A percentile compares a stretch with the other conserved stretches of the same genome.
Conservation (phyloP, 2,113 vertebrate genomes). For the sheep (Ovis aries) region ARS-UI_Ramb_v3.0 NC_056069.1:18887501-18888000, state of each 20-base stretch:
- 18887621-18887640: constrained; percentile 19
- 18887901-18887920: neutral
- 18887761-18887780: neutral
- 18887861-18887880: neutral
- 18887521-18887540: neutral
- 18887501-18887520: neutral
- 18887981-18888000: neutral
- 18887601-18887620: constrained; percentile 28
- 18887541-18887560: neutral
- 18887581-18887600: neutral
- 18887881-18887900: neutral
- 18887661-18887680: neutral
- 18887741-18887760: neutral
- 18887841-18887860: neutral
- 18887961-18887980: neutral
- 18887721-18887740: constrained; percentile 8
- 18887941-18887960: neutral
- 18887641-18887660: neutral
- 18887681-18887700: neutral
- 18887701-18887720: neutral
- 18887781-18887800: neutral
- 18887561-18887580: constrained; percentile 14
- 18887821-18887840: neutral
- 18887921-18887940: neutral
- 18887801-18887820: neutral